Percentiles rank a stretch among this genome's conserved stretches.
These are phyloP conservation scores for Schizopygopsis malacanthus DNA, from an alignment of 2,797 vertebrate species.

Conservation along the genomic window DNA sequence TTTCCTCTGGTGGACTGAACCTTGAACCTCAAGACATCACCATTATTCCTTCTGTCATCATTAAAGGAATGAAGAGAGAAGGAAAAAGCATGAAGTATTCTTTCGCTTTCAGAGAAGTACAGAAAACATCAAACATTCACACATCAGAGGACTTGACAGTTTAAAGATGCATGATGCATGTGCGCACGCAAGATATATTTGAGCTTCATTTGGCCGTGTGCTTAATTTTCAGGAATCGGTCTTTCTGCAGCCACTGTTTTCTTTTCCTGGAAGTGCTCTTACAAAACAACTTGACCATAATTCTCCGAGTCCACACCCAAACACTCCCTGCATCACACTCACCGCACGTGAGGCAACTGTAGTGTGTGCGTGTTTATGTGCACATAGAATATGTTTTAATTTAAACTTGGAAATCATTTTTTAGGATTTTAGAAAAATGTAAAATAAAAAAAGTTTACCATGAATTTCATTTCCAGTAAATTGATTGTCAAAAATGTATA, in stretches of 20 bases:
- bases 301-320: constrained; percentile 53
- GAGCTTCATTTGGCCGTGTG: constrained; percentile 6
- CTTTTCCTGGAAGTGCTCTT: constrained; percentile 49
- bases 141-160: constrained; percentile 14
- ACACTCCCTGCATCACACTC: constrained; percentile 14
- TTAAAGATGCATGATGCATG: constrained; percentile 40
- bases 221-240: constrained; percentile 44
- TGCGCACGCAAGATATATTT: neutral
- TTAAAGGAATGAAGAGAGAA: constrained; percentile 3
- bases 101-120: constrained; percentile 31
- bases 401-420: neutral
- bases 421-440: neutral
- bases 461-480: neutral
- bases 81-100: constrained; percentile 26
- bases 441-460: neutral
- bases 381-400: neutral
- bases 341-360: constrained; percentile 8
- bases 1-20: constrained; percentile 27
- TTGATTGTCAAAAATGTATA: neutral
- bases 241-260: constrained; percentile 52
- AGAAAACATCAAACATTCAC: constrained; percentile 36
- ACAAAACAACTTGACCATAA: constrained; percentile 51
- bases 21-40: constrained; percentile 34
- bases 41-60: constrained; percentile 32
- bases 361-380: constrained; percentile 8